Evolutionary conservation across 2,888 invertebrate species (phyloP).

Genomic region (Cerastis rubricosa): DNA sequence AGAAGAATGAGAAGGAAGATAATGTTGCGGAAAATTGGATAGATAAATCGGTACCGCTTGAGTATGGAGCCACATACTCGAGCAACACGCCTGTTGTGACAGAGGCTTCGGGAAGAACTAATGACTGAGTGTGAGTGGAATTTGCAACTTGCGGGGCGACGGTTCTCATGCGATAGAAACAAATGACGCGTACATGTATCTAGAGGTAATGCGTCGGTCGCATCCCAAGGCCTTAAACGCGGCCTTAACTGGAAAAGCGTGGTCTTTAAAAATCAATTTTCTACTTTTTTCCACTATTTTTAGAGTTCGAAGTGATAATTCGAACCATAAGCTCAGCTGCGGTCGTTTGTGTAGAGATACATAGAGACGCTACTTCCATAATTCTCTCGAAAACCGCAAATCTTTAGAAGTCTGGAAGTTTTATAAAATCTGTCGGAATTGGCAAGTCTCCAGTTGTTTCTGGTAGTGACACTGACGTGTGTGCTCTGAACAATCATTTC

Average conservation of each 20-base stretch:
- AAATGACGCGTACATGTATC: not conserved
- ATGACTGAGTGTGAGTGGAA: not conserved
- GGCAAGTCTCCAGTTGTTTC: too few species aligned
- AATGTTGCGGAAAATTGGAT: conserved; percentile 7
- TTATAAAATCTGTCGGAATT: too few species aligned
- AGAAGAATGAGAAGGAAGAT: not conserved
- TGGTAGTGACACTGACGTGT: too few species aligned
- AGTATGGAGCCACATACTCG: not conserved
- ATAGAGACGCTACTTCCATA: too few species aligned
- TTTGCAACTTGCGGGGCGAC: not conserved
- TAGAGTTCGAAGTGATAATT: not conserved
- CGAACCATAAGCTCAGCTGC: too few species aligned
- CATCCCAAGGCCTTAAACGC: not conserved
- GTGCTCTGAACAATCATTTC: too few species aligned
- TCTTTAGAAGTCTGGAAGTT: too few species aligned
- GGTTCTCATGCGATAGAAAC: not conserved
- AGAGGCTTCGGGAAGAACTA: not conserved
- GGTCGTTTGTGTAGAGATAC: too few species aligned
- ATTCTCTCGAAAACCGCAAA: too few species aligned
- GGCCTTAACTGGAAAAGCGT: too few species aligned
- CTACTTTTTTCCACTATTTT: not conserved
- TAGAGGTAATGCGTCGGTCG: not conserved
- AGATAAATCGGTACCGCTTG: not conserved
- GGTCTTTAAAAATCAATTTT: not conserved
- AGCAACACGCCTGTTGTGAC: not conserved